Evolutionary conservation across 2,888 invertebrate species (phyloP).

Genomic region (Synanthedon tipuliformis): DNA sequence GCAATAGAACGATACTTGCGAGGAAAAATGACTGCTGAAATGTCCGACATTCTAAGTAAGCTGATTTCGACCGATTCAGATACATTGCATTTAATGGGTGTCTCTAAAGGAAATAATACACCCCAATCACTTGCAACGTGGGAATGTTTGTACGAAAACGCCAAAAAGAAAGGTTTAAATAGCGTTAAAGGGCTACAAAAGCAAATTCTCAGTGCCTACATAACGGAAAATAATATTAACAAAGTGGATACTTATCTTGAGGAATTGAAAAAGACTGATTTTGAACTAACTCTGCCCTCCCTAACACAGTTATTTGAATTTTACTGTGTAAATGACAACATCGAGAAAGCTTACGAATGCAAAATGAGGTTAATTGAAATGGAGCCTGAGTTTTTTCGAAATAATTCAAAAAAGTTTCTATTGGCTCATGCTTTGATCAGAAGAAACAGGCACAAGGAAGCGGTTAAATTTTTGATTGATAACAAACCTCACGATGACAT

Average conservation of each 20-base stretch:
- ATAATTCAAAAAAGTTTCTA: slow-evolving; percentile 70
- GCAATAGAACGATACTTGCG: slow-evolving; percentile 74
- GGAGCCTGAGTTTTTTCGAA: slow-evolving; percentile 69
- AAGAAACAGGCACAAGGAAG: slow-evolving; percentile 72
- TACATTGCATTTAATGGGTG: slow-evolving; percentile 26
- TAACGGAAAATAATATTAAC: slow-evolving; percentile 72
- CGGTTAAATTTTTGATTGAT: slow-evolving; percentile 64
- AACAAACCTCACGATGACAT: slow-evolving; percentile 34
- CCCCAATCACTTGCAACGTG: slow-evolving; percentile 59
- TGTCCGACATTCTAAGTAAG: slow-evolving; percentile 73
- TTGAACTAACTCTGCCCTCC: slow-evolving; percentile 67
- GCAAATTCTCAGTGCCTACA: slow-evolving; percentile 72
- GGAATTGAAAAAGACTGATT: slow-evolving; percentile 71
- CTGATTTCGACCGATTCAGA: slow-evolving; percentile 75
- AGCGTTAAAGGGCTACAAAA: slow-evolving; percentile 71
- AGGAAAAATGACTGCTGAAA: slow-evolving; percentile 72
- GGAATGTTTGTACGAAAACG: slow-evolving; percentile 65
- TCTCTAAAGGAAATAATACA: slow-evolving; percentile 19
- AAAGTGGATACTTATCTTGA: slow-evolving; percentile 70
- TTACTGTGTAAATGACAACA: slow-evolving; percentile 70
- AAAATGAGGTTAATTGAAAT: slow-evolving; percentile 55
- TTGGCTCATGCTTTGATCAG: slow-evolving; percentile 72
- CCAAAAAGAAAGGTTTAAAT: slow-evolving; percentile 67
- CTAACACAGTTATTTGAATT: slow-evolving; percentile 74
- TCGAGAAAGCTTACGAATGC: slow-evolving; percentile 73